Evolutionary conservation across 2,113 vertebrate genomes (phyloP).

Genomic region (Scomber japonicus): DNA sequence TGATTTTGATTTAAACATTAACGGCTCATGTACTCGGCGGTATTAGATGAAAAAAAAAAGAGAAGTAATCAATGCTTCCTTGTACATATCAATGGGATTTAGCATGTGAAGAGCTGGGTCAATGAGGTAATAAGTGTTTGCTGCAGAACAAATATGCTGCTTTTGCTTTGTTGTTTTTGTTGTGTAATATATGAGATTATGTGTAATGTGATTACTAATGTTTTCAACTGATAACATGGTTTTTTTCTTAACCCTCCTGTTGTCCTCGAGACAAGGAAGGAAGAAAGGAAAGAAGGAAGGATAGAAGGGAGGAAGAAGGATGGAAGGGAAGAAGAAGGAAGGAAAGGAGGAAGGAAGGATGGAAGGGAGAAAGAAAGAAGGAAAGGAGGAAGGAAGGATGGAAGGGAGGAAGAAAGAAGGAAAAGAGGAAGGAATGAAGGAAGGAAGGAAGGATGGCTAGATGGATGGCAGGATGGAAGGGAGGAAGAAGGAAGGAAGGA

Average conservation of each 20-base stretch:
- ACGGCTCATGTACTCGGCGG: conserved; percentile 33
- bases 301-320: too few relatives aligned
- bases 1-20: conserved; percentile 78
- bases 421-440: too few relatives aligned
- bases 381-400: too few relatives aligned
- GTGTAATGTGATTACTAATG: neutral
- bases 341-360: too few relatives aligned
- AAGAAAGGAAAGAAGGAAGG: too few relatives aligned
- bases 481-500: too few relatives aligned
- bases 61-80: conserved; percentile 68
- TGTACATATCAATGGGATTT: conserved; percentile 56
- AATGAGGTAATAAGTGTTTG: conserved; percentile 33
- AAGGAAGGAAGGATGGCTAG: too few relatives aligned
- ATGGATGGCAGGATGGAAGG: too few relatives aligned
- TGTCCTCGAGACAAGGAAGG: too few relatives aligned
- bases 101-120: conserved; percentile 38
- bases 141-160: neutral
- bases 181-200: neutral
- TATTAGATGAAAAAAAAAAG: conserved; percentile 49
- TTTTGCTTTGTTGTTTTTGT: neutral
- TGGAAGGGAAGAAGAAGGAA: too few relatives aligned
- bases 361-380: too few relatives aligned
- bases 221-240: neutral
- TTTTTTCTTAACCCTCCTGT: neutral
- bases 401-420: too few relatives aligned